Evolutionary conservation across 2,113 vertebrate genomes (phyloP), one percentile per base, ranked within the genome.

Genomic region (Ascaphus truei): DNA sequence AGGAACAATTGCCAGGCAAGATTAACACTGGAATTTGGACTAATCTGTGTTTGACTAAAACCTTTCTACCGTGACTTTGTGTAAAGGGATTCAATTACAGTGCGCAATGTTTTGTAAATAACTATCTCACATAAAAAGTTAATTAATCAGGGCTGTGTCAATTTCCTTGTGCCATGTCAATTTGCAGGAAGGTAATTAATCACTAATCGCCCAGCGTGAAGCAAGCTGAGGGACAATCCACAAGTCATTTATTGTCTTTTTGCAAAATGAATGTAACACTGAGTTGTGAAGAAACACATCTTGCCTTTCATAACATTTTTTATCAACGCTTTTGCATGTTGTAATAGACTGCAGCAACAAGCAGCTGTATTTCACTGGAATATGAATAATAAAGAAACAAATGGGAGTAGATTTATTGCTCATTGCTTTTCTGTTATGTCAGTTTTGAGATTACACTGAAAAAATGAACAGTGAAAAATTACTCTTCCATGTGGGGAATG

Each of bases 101-200:
- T 80, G 71, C 74, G 56, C 79, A 79, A 74, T 84, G 81, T 84
- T 89, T 87, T 89, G 86, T 86, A 84, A 86, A 85, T 85, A 87
- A 86, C 86, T 84, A 80, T 85, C 83, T 78, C 83, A 77, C 86
- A 85, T 86, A 85, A 87, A 90, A 89, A 91, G 85, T 91, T 90
- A 91, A 92, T 93, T 93, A 93, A 92, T 93, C 89, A 92, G 88
- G 79, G 79, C 84, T 86, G 81, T 91, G 90, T 92, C 89, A 84
- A 89, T 92, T 92, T 92, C 86, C 83, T 86, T 73, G 71, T 88
- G 85, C 88, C 85, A 73, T 88, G 88, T 89, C 90, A 89, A 86
- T 91, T 92, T 91, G 84, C 83, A 84, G 84, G 80, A 74, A 87
- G 86, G 90, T 90, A 93, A 93, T 93, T 92, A 91, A 92, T 93